phyloP scores from a whole-genome alignment of 2,797 vertebrate genomes.

The Pampus argenteus region DNA sequence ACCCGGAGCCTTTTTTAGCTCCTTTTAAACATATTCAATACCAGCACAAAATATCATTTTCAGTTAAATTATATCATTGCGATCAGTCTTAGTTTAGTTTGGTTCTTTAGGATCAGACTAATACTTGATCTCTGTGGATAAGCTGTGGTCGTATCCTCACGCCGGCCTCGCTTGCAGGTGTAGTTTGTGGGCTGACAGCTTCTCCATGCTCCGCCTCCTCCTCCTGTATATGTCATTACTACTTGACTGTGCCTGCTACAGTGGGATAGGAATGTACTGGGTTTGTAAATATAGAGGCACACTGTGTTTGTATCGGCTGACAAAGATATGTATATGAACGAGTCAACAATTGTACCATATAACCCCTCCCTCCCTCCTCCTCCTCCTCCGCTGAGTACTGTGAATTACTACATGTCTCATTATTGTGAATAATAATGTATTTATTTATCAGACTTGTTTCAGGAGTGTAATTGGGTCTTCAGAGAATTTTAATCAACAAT shows the following conservation, averaged over 20 bases:
- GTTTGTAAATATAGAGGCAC: slow-evolving; percentile 80
- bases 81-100: too few relatives aligned
- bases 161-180: background rate
- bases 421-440: slow-evolving; percentile 78
- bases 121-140: too few relatives aligned
- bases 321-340: slow-evolving; percentile 71
- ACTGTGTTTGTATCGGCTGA: slow-evolving; percentile 76
- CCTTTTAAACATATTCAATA: background rate
- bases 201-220: slow-evolving; percentile 44
- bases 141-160: too few relatives aligned
- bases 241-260: slow-evolving; percentile 75
- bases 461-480: slow-evolving; percentile 64
- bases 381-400: slow-evolving; percentile 75
- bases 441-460: slow-evolving; percentile 70
- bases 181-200: slow-evolving; percentile 5
- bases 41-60: background rate
- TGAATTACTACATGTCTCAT: slow-evolving; percentile 77
- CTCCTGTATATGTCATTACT: slow-evolving; percentile 68
- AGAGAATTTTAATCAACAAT: slow-evolving; percentile 64
- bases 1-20: background rate
- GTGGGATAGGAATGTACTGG: slow-evolving; percentile 77
- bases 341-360: slow-evolving; percentile 68
- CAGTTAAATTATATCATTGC: background rate
- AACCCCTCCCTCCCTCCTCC: slow-evolving; percentile 4
- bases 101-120: too few relatives aligned